Conservation (phyloP, 64 coral and sea anemone species). For the Actinia tenebrosa region DNA sequence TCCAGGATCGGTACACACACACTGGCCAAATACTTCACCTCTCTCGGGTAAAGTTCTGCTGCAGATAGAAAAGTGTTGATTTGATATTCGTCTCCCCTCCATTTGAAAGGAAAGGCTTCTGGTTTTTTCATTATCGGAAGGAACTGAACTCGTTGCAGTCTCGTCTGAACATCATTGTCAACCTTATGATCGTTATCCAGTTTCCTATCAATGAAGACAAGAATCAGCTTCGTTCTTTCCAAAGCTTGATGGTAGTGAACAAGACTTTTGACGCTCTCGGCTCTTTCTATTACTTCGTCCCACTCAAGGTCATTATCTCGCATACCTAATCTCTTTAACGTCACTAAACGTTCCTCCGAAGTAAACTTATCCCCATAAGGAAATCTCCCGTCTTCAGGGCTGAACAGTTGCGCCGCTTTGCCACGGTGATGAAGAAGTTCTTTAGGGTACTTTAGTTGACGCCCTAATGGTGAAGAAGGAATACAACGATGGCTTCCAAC, state of each 20-base stretch:
- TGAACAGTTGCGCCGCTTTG: slow-evolving; percentile 35
- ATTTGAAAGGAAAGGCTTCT: slow-evolving; percentile 42
- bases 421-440: slow-evolving; percentile 56
- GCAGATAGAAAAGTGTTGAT: slow-evolving; percentile 12
- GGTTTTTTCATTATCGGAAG: slow-evolving; percentile 69
- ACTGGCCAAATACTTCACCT: slow-evolving; percentile 48
- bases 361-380: slow-evolving; percentile 20
- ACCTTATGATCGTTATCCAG: neutral
- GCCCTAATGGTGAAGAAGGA: slow-evolving; percentile 37
- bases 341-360: slow-evolving; percentile 29
- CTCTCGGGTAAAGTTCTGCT: slow-evolving; percentile 33
- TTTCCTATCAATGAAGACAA: slow-evolving; percentile 34
- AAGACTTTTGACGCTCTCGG: slow-evolving; percentile 39
- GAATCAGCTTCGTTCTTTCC: slow-evolving; percentile 16
- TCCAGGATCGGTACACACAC: slow-evolving; percentile 35
- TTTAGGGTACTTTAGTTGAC: slow-evolving; percentile 23
- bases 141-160: slow-evolving; percentile 43
- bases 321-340: slow-evolving; percentile 57
- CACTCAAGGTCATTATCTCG: slow-evolving; percentile 41
- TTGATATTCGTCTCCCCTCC: slow-evolving; percentile 50
- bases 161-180: neutral
- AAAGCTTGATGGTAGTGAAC: neutral
- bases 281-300: slow-evolving; percentile 53
- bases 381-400: slow-evolving; percentile 56
- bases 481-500: slow-evolving; percentile 45